A percentile compares a stretch with the other conserved stretches of the same genome.
Evolutionary conservation across 2,797 vertebrate species (phyloP).

Genomic region (Oreortyx pictus): DNA sequence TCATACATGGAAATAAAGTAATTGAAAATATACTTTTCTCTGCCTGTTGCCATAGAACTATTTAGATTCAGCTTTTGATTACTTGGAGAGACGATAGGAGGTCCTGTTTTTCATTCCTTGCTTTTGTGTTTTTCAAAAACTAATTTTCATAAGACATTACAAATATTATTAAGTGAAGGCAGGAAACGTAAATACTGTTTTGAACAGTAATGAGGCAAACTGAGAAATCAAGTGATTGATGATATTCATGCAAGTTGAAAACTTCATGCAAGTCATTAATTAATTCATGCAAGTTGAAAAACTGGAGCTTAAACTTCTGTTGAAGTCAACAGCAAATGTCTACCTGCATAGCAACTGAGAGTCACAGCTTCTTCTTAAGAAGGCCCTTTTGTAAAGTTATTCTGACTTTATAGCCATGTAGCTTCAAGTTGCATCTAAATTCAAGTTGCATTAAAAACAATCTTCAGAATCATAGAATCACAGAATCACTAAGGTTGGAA

Average conservation of each 20-base stretch:
- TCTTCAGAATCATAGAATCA: background rate
- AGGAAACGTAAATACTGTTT: slow-evolving; percentile 25
- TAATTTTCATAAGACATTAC: slow-evolving; percentile 54
- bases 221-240: slow-evolving; percentile 6
- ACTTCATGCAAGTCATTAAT: background rate
- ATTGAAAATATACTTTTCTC: slow-evolving; percentile 58
- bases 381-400: background rate
- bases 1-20: slow-evolving; percentile 36
- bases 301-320: background rate
- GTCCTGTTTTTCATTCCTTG: slow-evolving; percentile 36
- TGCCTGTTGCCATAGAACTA: slow-evolving; percentile 46
- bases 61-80: slow-evolving; percentile 59
- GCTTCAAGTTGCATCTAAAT: background rate
- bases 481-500: too few species aligned
- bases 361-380: background rate
- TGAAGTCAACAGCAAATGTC: background rate
- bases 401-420: background rate
- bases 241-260: slow-evolving; percentile 18
- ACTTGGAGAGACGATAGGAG: slow-evolving; percentile 32
- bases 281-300: slow-evolving; percentile 4
- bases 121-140: slow-evolving; percentile 38
- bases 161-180: slow-evolving; percentile 28
- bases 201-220: slow-evolving; percentile 16
- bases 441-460: background rate
- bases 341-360: background rate